These are phyloP conservation scores for Pollimyrus isidori DNA, from an alignment of 2,113 vertebrate species.

Conservation along the genomic window DNA sequence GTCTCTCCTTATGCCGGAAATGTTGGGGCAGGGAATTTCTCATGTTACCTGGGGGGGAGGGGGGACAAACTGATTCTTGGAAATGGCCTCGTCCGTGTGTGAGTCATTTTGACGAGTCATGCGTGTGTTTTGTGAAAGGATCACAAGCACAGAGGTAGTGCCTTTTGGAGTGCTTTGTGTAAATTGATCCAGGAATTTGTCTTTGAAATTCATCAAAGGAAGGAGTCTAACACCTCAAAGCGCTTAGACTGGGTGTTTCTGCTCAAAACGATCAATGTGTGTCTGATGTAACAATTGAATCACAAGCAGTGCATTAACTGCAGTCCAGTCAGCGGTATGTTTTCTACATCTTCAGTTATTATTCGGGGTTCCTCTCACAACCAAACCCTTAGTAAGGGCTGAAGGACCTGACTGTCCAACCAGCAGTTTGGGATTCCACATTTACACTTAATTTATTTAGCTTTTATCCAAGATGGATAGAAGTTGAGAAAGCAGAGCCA, in stretches of 20 bases:
- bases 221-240: too few relatives aligned
- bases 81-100: background rate
- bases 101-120: background rate
- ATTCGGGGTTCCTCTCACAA: background rate
- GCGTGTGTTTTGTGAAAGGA: background rate
- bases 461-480: background rate
- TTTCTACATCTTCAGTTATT: background rate
- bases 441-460: background rate
- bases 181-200: background rate
- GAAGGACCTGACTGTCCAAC: background rate
- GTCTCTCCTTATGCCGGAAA: background rate
- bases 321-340: background rate
- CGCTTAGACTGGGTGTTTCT: conserved; percentile 9
- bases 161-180: background rate
- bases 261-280: conserved; percentile 41
- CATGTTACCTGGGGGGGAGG: background rate
- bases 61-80: background rate
- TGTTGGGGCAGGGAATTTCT: background rate
- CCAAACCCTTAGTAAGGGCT: background rate
- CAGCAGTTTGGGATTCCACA: background rate
- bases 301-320: background rate
- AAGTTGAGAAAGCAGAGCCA: background rate
- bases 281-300: background rate
- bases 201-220: background rate
- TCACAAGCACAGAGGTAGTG: background rate